A percentile compares a stretch with the other conserved stretches of the same genome.
Conservation (phyloP, 1,140 invertebrate genomes). For the Ips nitidus region DNA sequence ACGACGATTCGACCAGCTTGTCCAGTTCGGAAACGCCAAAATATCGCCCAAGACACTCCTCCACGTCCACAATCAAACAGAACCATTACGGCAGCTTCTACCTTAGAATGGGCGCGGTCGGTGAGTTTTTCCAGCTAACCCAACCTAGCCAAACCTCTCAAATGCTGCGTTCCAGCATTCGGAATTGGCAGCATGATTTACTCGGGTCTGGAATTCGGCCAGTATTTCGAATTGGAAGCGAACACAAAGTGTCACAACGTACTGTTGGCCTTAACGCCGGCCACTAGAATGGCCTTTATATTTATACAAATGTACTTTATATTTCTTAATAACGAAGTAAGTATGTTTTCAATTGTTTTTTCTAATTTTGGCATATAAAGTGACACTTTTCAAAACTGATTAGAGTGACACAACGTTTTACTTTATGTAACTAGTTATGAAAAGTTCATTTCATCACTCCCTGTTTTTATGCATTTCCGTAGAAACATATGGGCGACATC, state of each 20-base stretch:
- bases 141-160: background rate
- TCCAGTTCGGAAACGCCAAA: constrained; percentile 51
- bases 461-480: too few relatives aligned
- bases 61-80: constrained; percentile 55
- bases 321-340: constrained; percentile 64
- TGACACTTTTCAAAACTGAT: too few relatives aligned
- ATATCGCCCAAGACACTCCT: constrained; percentile 57
- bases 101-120: constrained; percentile 87
- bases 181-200: constrained; percentile 86
- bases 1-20: constrained; percentile 53
- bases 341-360: constrained; percentile 15
- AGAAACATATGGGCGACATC: too few relatives aligned
- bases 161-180: constrained; percentile 65
- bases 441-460: too few relatives aligned
- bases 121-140: constrained; percentile 56
- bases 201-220: constrained; percentile 89
- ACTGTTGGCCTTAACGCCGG: constrained; percentile 81
- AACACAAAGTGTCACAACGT: constrained; percentile 80
- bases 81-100: constrained; percentile 92
- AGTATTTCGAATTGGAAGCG: constrained; percentile 87
- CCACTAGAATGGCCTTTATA: constrained; percentile 89
- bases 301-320: constrained; percentile 98
- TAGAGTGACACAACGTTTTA: too few relatives aligned
- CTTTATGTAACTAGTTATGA: too few relatives aligned
- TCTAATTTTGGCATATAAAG: too few relatives aligned